Conservation (phyloP, 1,140 invertebrate genomes). For the Tetraneura akinire region DNA sequence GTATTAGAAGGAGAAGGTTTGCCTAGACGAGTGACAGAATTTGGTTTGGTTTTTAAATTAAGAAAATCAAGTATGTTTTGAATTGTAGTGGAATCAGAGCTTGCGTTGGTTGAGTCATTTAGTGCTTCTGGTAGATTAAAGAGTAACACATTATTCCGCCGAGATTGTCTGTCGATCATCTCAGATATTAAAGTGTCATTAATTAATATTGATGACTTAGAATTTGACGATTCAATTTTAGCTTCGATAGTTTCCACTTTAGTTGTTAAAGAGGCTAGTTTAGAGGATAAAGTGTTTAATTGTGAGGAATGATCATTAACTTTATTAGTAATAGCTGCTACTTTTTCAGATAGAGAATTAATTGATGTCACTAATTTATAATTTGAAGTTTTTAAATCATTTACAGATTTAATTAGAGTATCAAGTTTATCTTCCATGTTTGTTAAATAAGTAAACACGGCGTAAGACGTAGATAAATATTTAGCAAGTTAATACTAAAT, state of each 20-base stretch:
- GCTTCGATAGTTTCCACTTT: background rate
- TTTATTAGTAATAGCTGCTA: background rate
- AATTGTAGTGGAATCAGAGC: background rate
- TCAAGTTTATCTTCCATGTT: too few relatives aligned
- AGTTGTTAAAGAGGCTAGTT: background rate
- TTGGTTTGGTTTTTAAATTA: background rate
- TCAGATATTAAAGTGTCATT: background rate
- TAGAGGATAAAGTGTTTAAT: background rate
- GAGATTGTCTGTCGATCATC: conserved; percentile 26
- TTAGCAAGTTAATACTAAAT: conserved; percentile 4
- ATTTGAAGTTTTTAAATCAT: too few relatives aligned
- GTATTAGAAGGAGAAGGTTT: conserved; percentile 14
- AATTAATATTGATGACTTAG: background rate
- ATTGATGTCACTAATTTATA: background rate
- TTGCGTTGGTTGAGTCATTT: background rate
- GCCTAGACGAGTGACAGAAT: background rate
- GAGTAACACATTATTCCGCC: background rate
- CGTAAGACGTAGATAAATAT: conserved; percentile 29
- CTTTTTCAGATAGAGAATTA: background rate
- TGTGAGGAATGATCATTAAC: background rate
- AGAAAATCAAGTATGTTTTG: conserved; percentile 8
- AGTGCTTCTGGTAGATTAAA: background rate
- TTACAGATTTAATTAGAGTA: too few relatives aligned
- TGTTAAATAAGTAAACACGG: background rate
- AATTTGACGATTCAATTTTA: background rate